These are phyloP conservation scores for Philopedon plagiatum DNA, from an alignment of 2,888 invertebrate genomes.

Conservation along the genomic window DNA sequence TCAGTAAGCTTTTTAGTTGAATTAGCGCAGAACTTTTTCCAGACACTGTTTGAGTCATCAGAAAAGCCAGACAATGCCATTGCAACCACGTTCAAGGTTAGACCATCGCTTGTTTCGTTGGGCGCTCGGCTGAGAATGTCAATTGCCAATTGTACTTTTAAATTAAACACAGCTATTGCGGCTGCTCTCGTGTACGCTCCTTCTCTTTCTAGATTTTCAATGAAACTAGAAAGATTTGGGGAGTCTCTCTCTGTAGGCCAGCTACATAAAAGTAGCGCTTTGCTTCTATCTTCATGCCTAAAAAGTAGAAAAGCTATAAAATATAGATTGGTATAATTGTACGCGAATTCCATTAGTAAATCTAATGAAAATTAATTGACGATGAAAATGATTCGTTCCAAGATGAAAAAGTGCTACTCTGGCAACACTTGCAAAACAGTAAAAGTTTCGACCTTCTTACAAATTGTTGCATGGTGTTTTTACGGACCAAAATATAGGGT, in stretches of 20 bases:
- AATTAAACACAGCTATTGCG: slow-evolving; percentile 91
- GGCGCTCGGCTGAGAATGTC: slow-evolving; percentile 87
- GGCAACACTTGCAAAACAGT: too few species aligned
- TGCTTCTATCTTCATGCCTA: slow-evolving; percentile 82
- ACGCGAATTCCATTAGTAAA: too few species aligned
- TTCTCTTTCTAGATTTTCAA: slow-evolving; percentile 81
- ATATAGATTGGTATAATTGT: too few species aligned
- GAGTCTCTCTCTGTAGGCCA: slow-evolving; percentile 88
- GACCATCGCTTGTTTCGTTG: slow-evolving; percentile 56
- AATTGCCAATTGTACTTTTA: slow-evolving; percentile 87
- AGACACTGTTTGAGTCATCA: slow-evolving; percentile 85
- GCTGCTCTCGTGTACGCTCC: slow-evolving; percentile 87
- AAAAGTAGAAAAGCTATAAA: too few species aligned
- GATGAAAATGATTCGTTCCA: too few species aligned
- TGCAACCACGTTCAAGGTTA: slow-evolving; percentile 77
- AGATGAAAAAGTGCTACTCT: too few species aligned
- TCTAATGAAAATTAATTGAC: too few species aligned
- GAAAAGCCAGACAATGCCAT: slow-evolving; percentile 90
- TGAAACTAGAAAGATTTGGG: slow-evolving; percentile 71
- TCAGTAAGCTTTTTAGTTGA: slow-evolving; percentile 87
- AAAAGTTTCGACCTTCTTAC: too few species aligned
- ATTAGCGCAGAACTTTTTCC: slow-evolving; percentile 81
- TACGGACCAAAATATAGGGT: too few species aligned
- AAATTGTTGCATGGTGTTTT: too few species aligned
- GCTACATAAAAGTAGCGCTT: slow-evolving; percentile 89